A percentile compares a stretch with the other conserved stretches of the same genome.
Conservation (phyloP, 1,140 invertebrate genomes). For the Diabrotica undecimpunctata region DNA sequence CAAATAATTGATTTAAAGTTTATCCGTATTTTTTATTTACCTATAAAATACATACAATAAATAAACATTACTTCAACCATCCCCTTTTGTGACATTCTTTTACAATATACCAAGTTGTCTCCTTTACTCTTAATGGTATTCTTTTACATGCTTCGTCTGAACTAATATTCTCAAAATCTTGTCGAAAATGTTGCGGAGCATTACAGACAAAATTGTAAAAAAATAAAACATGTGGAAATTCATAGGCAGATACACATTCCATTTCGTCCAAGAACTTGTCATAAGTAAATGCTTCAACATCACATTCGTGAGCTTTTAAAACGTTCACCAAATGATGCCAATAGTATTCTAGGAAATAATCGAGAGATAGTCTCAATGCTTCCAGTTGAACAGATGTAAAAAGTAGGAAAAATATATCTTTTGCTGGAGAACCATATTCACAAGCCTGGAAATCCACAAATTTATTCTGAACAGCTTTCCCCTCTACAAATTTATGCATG, state of each 20-base stretch:
- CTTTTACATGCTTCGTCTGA: not conserved
- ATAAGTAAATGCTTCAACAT: constrained; percentile 7
- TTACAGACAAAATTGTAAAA: not conserved
- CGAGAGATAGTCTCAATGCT: constrained; percentile 45
- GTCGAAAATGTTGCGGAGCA: not conserved
- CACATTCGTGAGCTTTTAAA: constrained; percentile 18
- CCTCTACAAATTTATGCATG: constrained; percentile 48
- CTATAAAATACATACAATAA: too few relatives aligned
- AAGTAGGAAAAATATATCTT: constrained; percentile 57
- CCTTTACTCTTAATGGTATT: not conserved
- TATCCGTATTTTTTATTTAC: too few relatives aligned
- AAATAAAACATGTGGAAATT: constrained; percentile 20
- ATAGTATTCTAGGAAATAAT: constrained; percentile 52
- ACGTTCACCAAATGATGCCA: constrained; percentile 34
- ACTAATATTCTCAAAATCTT: not conserved
- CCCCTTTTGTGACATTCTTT: constrained; percentile 4
- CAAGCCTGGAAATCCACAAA: constrained; percentile 61
- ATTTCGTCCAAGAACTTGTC: constrained; percentile 27
- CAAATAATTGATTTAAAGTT: too few relatives aligned
- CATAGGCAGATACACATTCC: constrained; percentile 5
- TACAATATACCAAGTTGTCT: constrained; percentile 4
- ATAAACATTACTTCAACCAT: constrained; percentile 15
- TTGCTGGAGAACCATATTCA: constrained; percentile 49
- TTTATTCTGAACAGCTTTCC: constrained; percentile 38
- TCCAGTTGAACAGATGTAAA: constrained; percentile 49